Conservation (phyloP, 2,888 invertebrate genomes). For the Muscina levida region DNA sequence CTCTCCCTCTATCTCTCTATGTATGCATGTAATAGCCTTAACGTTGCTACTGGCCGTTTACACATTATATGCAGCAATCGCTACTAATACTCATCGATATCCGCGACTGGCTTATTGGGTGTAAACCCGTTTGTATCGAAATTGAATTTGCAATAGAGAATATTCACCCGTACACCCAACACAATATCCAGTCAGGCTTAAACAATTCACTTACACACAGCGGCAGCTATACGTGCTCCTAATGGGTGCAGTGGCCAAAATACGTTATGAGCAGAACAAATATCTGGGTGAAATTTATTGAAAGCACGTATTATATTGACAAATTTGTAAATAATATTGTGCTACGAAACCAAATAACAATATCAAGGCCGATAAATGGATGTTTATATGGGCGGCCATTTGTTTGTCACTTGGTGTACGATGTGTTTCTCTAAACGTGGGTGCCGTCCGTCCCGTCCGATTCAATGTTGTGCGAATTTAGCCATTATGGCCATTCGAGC, state of each 20-base stretch:
- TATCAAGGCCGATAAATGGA: neutral
- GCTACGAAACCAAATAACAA: neutral
- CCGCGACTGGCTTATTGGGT: neutral
- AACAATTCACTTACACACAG: slow-evolving; percentile 43
- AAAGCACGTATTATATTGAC: slow-evolving; percentile 46
- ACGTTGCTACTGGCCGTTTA: too few species aligned
- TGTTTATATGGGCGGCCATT: neutral
- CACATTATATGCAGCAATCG: neutral
- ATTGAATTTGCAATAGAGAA: slow-evolving; percentile 32
- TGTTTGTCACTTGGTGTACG: slow-evolving; percentile 6
- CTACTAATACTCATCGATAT: neutral
- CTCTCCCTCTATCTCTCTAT: too few species aligned
- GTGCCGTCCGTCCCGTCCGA: neutral
- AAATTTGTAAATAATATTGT: slow-evolving; percentile 42
- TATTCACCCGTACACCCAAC: slow-evolving; percentile 10
- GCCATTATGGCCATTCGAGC: slow-evolving; percentile 28
- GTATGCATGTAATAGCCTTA: neutral
- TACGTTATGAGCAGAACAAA: neutral
- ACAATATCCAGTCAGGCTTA: slow-evolving; percentile 11
- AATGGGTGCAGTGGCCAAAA: neutral
- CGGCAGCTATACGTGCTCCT: slow-evolving; percentile 15
- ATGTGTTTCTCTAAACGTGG: neutral
- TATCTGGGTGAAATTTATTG: slow-evolving; percentile 32
- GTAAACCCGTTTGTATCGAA: neutral
- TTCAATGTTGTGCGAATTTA: neutral